phyloP scores from a whole-genome alignment of 2,888 invertebrate species.

The Encarsia formosa region DNA sequence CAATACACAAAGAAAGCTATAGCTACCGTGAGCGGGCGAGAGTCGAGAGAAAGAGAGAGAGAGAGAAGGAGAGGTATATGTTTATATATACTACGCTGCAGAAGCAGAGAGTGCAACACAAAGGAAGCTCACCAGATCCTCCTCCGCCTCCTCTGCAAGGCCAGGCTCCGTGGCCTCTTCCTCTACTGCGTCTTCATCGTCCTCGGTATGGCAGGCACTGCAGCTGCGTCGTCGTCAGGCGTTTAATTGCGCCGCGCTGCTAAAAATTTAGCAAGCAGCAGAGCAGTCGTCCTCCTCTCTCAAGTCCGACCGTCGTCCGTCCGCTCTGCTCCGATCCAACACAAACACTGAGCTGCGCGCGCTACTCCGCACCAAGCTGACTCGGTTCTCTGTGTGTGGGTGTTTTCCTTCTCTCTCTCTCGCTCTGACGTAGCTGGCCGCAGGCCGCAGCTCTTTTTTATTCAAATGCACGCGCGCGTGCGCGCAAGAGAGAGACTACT shows the following conservation, averaged over 20 bases:
- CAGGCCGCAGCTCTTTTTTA: background rate
- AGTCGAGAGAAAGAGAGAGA: too few relatives aligned
- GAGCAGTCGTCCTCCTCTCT: slow-evolving; percentile 26
- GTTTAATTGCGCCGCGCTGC: too few relatives aligned
- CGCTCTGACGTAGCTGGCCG: too few relatives aligned
- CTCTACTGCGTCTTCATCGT: slow-evolving; percentile 48
- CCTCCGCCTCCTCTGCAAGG: too few relatives aligned
- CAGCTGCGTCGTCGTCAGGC: too few relatives aligned
- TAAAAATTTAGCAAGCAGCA: too few relatives aligned
- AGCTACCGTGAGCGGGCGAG: background rate
- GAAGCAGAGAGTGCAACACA: too few relatives aligned
- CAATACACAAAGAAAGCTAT: slow-evolving; percentile 2
- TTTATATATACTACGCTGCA: background rate
- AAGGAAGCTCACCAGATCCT: too few relatives aligned
- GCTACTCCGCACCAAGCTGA: background rate
- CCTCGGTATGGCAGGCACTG: too few relatives aligned
- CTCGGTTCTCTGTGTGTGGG: background rate
- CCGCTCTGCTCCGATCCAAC: slow-evolving; percentile 4
- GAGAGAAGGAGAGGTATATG: background rate
- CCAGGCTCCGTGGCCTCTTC: slow-evolving; percentile 32
- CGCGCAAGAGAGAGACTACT: too few relatives aligned
- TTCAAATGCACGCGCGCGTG: background rate
- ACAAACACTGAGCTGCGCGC: slow-evolving; percentile 6
- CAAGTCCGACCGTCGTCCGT: too few relatives aligned
- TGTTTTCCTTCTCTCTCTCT: background rate